A percentile compares a stretch with the other conserved stretches of the same genome.
Conservation (phyloP, 2,888 invertebrate species). For the Erynnis tages region DNA sequence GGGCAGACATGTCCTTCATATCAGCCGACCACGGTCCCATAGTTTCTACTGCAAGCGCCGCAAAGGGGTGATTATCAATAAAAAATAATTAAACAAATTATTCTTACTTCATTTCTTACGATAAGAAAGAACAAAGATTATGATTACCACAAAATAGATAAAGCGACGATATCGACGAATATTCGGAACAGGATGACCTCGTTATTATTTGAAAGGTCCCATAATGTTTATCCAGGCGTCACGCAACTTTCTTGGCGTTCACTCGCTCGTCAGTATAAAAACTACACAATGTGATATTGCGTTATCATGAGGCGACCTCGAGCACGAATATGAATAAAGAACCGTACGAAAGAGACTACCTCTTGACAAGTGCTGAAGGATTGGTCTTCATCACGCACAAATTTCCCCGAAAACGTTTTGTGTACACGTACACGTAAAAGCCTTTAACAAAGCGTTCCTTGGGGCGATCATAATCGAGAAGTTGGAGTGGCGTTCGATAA, state of each 20-base stretch:
- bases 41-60: no score
- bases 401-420: conserved; percentile 48
- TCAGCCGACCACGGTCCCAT: no score
- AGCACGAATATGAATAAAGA: conserved; percentile 70
- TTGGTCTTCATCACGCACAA: conserved; percentile 73
- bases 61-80: no score
- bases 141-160: conserved; percentile 53
- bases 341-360: conserved; percentile 62
- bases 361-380: conserved; percentile 65
- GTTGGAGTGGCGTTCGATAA: conserved; percentile 49
- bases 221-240: conserved; percentile 73
- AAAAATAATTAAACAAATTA: no score
- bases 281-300: conserved; percentile 67
- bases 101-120: no score
- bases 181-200: conserved; percentile 64
- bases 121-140: neutral
- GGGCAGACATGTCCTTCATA: no score
- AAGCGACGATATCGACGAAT: conserved; percentile 60
- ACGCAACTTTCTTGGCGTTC: conserved; percentile 75
- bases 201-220: conserved; percentile 76
- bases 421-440: conserved; percentile 30
- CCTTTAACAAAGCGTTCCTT: conserved; percentile 29
- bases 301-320: conserved; percentile 49
- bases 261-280: conserved; percentile 74
- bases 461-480: conserved; percentile 51